phyloP scores from a whole-genome alignment of 2,888 invertebrate species.

The Apomyelois bistriatella region DNA sequence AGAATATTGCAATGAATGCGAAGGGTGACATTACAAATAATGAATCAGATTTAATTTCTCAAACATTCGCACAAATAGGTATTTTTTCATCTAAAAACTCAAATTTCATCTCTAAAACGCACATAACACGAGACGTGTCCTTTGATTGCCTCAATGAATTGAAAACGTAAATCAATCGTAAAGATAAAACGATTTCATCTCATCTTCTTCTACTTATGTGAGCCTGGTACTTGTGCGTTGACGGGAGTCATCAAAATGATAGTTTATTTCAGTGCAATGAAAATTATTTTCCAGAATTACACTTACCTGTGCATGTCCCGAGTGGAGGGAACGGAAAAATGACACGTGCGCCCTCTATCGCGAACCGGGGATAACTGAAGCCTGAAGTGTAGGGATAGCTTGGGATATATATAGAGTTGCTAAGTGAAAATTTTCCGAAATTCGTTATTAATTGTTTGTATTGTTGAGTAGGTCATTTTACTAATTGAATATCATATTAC shows the following conservation, averaged over 20 bases:
- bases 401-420: not conserved
- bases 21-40: too few relatives aligned
- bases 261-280: not conserved
- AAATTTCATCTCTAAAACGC: not conserved
- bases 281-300: not conserved
- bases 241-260: not conserved
- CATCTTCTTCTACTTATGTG: not conserved
- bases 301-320: constrained; percentile 8
- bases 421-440: not conserved
- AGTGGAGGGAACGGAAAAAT: not conserved
- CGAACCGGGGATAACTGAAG: constrained; percentile 16
- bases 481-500: constrained; percentile 1
- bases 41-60: too few relatives aligned
- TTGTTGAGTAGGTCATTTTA: not conserved
- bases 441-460: constrained; percentile 1
- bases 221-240: not conserved
- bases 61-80: not conserved
- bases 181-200: not conserved
- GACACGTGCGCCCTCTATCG: constrained; percentile 15
- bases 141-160: not conserved
- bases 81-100: not conserved
- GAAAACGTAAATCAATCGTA: constrained; percentile 1
- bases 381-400: not conserved
- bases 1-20: too few relatives aligned
- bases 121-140: not conserved